phyloP scores from a whole-genome alignment of 2,888 invertebrate species.

The Antheraea yamamai region DNA sequence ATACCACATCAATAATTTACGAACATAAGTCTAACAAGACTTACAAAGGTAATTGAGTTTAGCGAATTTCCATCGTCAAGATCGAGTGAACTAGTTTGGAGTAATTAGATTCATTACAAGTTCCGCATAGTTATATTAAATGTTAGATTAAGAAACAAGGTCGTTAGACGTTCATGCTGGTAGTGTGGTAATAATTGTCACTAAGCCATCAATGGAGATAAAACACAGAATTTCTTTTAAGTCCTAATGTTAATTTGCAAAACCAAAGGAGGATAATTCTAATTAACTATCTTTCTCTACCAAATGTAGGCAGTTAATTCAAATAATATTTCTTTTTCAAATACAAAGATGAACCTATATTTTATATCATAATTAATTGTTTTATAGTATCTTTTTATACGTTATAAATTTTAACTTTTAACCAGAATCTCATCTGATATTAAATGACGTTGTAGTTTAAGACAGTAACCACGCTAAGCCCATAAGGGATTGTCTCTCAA shows the following conservation, averaged over 20 bases:
- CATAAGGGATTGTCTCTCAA: too few relatives aligned
- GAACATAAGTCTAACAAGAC: neutral
- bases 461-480: too few relatives aligned
- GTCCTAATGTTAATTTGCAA: neutral
- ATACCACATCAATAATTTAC: neutral
- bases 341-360: neutral
- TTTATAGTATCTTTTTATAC: too few relatives aligned
- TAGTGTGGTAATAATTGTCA: neutral
- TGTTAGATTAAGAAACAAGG: neutral
- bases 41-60: conserved; percentile 21
- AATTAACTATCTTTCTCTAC: neutral
- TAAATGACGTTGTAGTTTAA: too few relatives aligned
- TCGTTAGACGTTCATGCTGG: neutral
- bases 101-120: conserved; percentile 14
- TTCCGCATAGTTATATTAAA: conserved; percentile 3
- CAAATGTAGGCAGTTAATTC: neutral
- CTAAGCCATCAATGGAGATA: neutral
- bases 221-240: neutral
- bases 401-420: too few relatives aligned
- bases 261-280: neutral
- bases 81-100: conserved; percentile 4
- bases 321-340: neutral
- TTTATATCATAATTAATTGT: neutral
- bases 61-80: neutral
- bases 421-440: too few relatives aligned